These are phyloP conservation scores for Choristoneura fumiferana DNA, from an alignment of 1,140 invertebrate species.

Conservation along the genomic window DNA sequence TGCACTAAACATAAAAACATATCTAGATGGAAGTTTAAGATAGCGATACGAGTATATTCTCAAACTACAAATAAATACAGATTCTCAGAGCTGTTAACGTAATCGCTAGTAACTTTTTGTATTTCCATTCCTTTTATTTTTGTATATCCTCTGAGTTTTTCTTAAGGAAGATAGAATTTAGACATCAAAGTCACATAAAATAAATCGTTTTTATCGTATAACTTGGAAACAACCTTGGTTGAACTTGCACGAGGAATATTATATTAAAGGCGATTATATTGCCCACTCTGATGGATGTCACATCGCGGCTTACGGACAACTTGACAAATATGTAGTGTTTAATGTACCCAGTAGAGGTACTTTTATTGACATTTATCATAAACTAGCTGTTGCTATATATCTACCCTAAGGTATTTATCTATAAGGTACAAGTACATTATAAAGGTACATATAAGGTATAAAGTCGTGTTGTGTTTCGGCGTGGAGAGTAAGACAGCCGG, in stretches of 20 bases:
- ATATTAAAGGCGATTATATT: conserved; percentile 32
- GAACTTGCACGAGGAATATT: neutral
- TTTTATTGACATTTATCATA: too few relatives aligned
- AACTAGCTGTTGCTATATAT: too few relatives aligned
- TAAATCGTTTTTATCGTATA: conserved; percentile 14
- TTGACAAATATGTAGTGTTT: neutral
- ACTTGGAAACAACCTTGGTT: neutral
- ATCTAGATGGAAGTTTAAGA: too few relatives aligned
- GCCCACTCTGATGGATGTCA: conserved; percentile 32
- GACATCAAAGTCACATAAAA: conserved; percentile 12
- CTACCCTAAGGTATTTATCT: too few relatives aligned
- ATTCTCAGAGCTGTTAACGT: neutral
- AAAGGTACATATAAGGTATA: too few relatives aligned
- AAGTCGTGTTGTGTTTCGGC: too few relatives aligned
- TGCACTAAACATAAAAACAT: too few relatives aligned
- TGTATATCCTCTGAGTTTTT: neutral
- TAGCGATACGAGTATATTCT: too few relatives aligned
- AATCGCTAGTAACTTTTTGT: neutral
- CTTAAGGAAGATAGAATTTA: neutral
- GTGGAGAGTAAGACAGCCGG: too few relatives aligned
- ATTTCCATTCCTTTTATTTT: neutral
- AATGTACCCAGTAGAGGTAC: neutral
- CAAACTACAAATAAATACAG: neutral
- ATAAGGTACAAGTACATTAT: too few relatives aligned
- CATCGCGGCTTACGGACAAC: conserved; percentile 20